Percentiles rank a stretch among this genome's conserved stretches.
These are phyloP conservation scores for Rhamnusium bicolor DNA, from an alignment of 2,888 invertebrate genomes.

Conservation along the genomic window DNA sequence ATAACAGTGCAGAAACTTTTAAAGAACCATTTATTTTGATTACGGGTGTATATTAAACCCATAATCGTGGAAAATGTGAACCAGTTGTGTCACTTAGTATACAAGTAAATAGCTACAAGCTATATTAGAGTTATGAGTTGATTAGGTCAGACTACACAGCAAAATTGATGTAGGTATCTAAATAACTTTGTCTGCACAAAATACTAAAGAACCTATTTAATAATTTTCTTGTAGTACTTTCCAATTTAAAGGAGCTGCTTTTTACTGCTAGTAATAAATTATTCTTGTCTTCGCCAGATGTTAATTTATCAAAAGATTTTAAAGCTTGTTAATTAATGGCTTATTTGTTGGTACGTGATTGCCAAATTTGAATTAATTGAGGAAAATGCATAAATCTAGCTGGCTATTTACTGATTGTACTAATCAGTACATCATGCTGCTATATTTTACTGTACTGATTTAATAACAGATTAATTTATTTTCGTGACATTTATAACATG, in stretches of 20 bases:
- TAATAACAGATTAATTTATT: background rate
- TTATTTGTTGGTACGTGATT: constrained; percentile 31
- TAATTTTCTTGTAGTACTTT: constrained; percentile 22
- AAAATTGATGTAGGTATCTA: background rate
- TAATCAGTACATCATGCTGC: background rate
- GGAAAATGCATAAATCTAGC: constrained; percentile 13
- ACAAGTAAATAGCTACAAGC: background rate
- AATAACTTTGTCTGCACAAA: background rate
- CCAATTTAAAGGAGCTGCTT: constrained; percentile 30
- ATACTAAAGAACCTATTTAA: constrained; percentile 6
- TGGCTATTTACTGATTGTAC: background rate
- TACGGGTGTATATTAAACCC: background rate
- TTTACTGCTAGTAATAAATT: constrained; percentile 34
- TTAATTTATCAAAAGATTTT: constrained; percentile 34
- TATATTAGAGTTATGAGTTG: background rate
- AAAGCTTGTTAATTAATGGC: constrained; percentile 33
- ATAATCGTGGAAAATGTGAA: background rate
- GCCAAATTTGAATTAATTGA: constrained; percentile 30
- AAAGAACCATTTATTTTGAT: background rate
- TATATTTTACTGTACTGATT: background rate
- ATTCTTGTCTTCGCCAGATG: constrained; percentile 39
- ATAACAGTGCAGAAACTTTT: too few species aligned
- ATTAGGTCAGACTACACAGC: background rate
- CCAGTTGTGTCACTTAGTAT: background rate
- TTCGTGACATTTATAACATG: background rate